These are phyloP conservation scores for Labeo calbasu DNA, from an alignment of 2,797 vertebrate species.

Conservation along the genomic window DNA sequence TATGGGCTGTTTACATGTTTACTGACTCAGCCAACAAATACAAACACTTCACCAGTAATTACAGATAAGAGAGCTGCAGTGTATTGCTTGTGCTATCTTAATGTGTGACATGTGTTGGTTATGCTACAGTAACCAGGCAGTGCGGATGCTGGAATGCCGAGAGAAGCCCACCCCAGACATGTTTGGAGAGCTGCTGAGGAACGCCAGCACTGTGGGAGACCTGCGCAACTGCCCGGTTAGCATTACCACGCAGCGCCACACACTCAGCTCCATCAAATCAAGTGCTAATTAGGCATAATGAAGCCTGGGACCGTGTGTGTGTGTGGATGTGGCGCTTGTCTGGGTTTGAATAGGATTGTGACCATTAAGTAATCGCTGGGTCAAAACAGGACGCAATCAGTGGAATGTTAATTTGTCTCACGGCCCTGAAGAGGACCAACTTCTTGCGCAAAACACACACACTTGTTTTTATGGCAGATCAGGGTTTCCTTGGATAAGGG, in stretches of 20 bases:
- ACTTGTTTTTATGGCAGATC: conserved; percentile 6
- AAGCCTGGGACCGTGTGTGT: conserved; percentile 13
- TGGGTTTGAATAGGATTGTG: conserved; percentile 34
- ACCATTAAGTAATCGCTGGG: conserved; percentile 38
- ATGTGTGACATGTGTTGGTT: conserved; percentile 12
- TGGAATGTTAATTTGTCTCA: conserved; percentile 48
- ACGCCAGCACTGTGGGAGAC: conserved; percentile 95
- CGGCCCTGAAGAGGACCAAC: conserved; percentile 29
- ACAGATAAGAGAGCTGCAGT: neutral
- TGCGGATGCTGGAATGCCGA: conserved; percentile 92
- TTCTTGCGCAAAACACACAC: conserved; percentile 31
- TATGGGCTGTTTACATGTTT: conserved; percentile 6
- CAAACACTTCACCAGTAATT: conserved; percentile 18
- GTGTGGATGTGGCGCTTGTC: conserved; percentile 2
- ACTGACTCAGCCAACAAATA: conserved; percentile 8
- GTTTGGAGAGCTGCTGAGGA: conserved; percentile 96
- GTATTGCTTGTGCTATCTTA: conserved; percentile 18
- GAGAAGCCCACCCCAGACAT: conserved; percentile 94
- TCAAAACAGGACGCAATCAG: conserved; percentile 38
- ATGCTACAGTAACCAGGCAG: conserved; percentile 89
- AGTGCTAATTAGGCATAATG: conserved; percentile 49
- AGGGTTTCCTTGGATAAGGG: neutral
- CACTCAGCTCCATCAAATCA: conserved; percentile 26
- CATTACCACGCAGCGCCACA: conserved; percentile 27
- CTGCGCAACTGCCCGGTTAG: conserved; percentile 92